Percentiles rank a stretch among this genome's conserved stretches.
Conservation (phyloP, 1,140 invertebrate species). For the Zaprionus capensis region DNA sequence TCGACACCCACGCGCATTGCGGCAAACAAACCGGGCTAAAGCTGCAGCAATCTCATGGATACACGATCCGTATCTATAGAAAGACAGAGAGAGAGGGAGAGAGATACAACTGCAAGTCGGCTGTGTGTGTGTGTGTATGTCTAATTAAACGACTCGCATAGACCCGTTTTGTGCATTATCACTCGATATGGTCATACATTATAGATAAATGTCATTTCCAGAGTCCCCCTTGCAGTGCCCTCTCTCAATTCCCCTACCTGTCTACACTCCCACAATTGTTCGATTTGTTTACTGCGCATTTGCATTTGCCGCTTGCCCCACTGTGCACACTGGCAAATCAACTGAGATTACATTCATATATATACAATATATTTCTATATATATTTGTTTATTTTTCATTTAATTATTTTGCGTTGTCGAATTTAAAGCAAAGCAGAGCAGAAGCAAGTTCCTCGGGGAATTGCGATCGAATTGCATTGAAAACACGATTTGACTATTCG, state of each 20-base stretch:
- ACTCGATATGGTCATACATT: conserved; percentile 42
- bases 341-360: not conserved
- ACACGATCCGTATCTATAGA: conserved; percentile 47
- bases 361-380: conserved; percentile 8
- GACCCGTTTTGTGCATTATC: conserved; percentile 25
- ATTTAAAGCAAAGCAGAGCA: conserved; percentile 3
- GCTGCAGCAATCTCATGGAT: conserved; percentile 58
- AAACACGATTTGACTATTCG: conserved; percentile 12
- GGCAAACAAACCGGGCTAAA: conserved; percentile 40
- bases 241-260: conserved; percentile 2
- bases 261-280: not conserved
- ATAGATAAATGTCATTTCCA: conserved; percentile 59
- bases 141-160: conserved; percentile 47
- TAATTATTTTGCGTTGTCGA: conserved; percentile 9
- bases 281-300: conserved; percentile 35
- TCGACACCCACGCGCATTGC: conserved; percentile 65
- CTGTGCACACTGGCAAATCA: not conserved
- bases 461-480: conserved; percentile 14
- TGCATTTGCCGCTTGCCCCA: conserved; percentile 35
- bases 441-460: conserved; percentile 11
- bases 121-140: not conserved
- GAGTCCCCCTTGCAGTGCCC: not conserved
- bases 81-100: conserved; percentile 7
- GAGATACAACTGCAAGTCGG: not conserved
- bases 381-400: conserved; percentile 7